Percentiles rank a stretch among this genome's conserved stretches.
These are phyloP conservation scores for Blastomussa wellsi DNA, from an alignment of 92 coral and sea anemone genomes.

Conservation along the genomic window DNA sequence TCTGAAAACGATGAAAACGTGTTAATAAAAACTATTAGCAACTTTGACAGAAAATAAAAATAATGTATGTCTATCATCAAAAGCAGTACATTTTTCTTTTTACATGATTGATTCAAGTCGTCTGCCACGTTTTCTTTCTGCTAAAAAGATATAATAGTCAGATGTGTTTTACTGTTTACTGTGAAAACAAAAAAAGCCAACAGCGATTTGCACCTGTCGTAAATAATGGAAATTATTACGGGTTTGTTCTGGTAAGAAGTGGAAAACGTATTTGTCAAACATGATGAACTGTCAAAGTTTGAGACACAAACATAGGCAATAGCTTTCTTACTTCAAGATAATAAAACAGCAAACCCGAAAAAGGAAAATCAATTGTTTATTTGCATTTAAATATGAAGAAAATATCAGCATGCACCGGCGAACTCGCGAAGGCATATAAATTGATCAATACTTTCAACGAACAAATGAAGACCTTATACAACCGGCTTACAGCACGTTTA, in stretches of 20 bases:
- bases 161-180: not conserved
- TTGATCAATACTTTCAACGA: not conserved
- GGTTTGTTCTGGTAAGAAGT: not conserved
- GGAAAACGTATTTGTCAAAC: not conserved
- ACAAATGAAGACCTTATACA: not conserved
- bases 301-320: not conserved
- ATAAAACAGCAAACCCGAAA: not conserved
- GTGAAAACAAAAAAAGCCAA: not conserved
- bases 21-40: not conserved
- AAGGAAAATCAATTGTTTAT: not conserved
- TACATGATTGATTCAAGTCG: too few species aligned
- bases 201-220: not conserved
- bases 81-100: not conserved
- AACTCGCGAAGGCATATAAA: not conserved
- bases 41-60: not conserved
- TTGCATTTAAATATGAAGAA: not conserved
- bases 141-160: not conserved
- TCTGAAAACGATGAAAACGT: not conserved
- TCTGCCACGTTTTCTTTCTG: not conserved
- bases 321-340: not conserved
- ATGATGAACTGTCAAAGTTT: not conserved
- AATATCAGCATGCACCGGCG: not conserved
- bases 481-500: not conserved
- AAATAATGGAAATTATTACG: not conserved
- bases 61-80: not conserved